Conservation (phyloP, 2,113 vertebrate species). For the Pelusios castaneus region DNA sequence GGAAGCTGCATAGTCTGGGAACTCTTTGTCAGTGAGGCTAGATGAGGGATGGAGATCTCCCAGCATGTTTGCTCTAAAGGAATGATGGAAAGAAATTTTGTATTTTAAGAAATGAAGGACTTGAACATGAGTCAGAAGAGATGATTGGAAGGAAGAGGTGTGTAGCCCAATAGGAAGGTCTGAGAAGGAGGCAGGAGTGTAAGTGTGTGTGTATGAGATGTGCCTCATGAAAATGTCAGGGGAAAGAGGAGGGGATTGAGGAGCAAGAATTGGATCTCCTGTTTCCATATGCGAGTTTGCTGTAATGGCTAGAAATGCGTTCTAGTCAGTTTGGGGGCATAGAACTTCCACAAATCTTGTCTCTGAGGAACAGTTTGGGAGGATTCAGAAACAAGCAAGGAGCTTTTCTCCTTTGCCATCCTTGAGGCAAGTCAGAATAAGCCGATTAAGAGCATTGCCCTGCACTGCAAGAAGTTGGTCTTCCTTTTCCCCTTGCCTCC, state of each 20-base stretch:
- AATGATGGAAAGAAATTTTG: too few species aligned
- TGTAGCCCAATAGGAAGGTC: not conserved
- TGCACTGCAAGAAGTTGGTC: not conserved
- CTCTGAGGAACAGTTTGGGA: fast-evolving
- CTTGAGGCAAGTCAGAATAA: not conserved
- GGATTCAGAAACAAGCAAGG: fast-evolving
- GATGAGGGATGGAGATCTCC: not conserved
- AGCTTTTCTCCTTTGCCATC: not conserved
- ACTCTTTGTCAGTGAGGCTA: not conserved
- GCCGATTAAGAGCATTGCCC: fast-evolving
- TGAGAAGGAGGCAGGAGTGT: not conserved
- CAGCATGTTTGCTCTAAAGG: not conserved
- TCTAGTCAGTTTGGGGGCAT: not conserved
- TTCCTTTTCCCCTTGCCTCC: not conserved
- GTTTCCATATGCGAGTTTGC: not conserved
- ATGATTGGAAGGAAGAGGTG: not conserved
- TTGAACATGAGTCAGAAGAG: not conserved
- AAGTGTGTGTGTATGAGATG: not conserved
- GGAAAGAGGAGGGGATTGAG: not conserved
- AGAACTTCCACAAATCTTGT: fast-evolving
- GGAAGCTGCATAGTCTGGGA: not conserved
- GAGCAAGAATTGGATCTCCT: not conserved
- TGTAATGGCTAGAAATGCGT: not conserved
- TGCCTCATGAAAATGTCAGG: not conserved
- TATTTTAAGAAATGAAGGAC: not conserved